Percentiles rank a stretch among this genome's conserved stretches.
Evolutionary conservation across 2,113 vertebrate species (phyloP).

Genomic region (Gymnorhina tibicen): DNA sequence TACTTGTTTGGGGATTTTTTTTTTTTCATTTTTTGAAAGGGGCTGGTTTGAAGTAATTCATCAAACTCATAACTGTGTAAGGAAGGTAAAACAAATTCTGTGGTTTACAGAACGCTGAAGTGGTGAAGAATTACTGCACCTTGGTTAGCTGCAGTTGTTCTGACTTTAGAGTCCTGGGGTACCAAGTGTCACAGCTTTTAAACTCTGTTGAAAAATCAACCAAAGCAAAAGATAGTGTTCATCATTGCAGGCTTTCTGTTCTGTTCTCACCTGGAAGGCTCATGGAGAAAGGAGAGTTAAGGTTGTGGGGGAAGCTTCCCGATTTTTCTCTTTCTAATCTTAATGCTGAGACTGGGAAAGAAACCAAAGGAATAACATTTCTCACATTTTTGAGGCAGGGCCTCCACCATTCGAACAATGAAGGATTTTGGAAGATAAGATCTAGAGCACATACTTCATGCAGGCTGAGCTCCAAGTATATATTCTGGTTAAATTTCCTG

Average conservation of each 20-base stretch:
- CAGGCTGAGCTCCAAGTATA: background rate
- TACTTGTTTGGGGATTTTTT: background rate
- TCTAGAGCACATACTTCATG: background rate
- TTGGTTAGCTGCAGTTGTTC: background rate
- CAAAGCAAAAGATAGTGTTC: background rate
- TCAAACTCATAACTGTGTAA: background rate
- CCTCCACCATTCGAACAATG: background rate
- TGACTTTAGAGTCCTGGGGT: background rate
- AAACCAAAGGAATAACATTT: slow-evolving; percentile 31
- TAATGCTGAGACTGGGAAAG: background rate
- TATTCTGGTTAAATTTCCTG: slow-evolving; percentile 7
- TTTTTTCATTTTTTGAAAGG: background rate
- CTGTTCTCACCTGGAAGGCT: background rate
- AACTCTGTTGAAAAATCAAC: background rate
- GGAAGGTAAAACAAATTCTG: background rate
- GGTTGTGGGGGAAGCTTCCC: background rate
- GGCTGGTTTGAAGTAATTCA: background rate
- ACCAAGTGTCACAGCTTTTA: background rate
- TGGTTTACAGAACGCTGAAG: background rate
- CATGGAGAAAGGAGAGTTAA: background rate
- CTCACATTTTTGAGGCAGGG: slow-evolving; percentile 36
- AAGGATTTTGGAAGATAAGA: slow-evolving; percentile 38
- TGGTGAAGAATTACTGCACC: background rate
- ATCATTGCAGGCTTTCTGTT: background rate
- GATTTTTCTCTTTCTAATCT: background rate